A percentile compares a stretch with the other conserved stretches of the same genome.
These are phyloP conservation scores for Charina bottae DNA, from an alignment of 2,113 vertebrate species.

Conservation along the genomic window DNA sequence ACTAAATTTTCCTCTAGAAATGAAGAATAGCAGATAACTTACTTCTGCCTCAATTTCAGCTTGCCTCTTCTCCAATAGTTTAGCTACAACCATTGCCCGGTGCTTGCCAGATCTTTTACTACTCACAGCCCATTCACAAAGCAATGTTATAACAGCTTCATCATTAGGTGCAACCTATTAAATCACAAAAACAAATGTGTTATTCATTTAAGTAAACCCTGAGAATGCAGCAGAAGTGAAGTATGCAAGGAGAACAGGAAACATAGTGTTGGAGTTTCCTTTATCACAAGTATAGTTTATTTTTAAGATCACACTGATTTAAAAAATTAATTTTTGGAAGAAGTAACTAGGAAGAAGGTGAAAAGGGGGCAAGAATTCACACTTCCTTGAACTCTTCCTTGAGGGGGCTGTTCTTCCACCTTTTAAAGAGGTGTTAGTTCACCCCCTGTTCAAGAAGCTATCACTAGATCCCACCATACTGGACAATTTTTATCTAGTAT, in stretches of 20 bases:
- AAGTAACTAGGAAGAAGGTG: too few species aligned
- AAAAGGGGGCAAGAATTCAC: too few species aligned
- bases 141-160: slow-evolving; percentile 68
- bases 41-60: slow-evolving; percentile 77
- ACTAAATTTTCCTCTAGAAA: not conserved
- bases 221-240: not conserved
- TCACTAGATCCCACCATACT: too few species aligned
- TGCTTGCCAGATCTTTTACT: slow-evolving; percentile 74
- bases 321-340: too few species aligned
- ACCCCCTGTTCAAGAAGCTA: too few species aligned
- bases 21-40: slow-evolving; percentile 35
- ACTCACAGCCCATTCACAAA: slow-evolving; percentile 79
- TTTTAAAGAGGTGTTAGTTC: too few species aligned
- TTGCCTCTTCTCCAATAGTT: slow-evolving; percentile 77
- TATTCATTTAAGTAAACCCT: not conserved
- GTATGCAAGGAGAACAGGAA: not conserved
- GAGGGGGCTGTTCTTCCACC: too few species aligned
- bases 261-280: too few species aligned
- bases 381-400: too few species aligned
- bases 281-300: not conserved
- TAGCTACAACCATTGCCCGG: slow-evolving; percentile 76
- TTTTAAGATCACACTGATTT: too few species aligned
- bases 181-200: not conserved
- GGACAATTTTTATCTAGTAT: too few species aligned
- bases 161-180: slow-evolving; percentile 66